Conservation (phyloP, 2,888 invertebrate genomes). For the Tinea pellionella region DNA sequence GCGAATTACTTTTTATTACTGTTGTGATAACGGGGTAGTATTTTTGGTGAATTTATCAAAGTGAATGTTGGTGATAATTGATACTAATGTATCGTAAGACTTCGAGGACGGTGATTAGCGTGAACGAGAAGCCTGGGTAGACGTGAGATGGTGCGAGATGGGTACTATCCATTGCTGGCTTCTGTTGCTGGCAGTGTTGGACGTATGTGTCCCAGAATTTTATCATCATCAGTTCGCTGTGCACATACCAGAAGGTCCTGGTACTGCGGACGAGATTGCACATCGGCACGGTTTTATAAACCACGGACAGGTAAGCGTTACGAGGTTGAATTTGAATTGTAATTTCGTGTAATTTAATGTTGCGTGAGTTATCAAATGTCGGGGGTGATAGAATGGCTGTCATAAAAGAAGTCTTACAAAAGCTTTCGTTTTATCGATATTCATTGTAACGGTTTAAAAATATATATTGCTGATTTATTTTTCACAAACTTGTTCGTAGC, state of each 20-base stretch:
- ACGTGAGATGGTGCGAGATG: conserved; percentile 59
- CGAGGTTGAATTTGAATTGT: background rate
- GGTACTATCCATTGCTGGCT: conserved; percentile 39
- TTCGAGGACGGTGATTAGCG: background rate
- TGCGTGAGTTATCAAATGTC: conserved; percentile 1
- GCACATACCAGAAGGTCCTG: conserved; percentile 43
- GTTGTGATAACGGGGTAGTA: background rate
- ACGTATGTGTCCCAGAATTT: conserved; percentile 49
- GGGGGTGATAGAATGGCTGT: background rate
- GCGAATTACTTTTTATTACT: background rate
- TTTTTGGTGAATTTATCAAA: conserved; percentile 1
- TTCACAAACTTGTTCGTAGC: no score
- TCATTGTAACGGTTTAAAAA: background rate
- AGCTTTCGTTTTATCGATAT: background rate
- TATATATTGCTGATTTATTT: background rate
- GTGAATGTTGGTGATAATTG: background rate
- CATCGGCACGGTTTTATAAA: conserved; percentile 58
- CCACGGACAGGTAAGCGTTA: conserved; percentile 54
- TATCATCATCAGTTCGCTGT: conserved; percentile 60
- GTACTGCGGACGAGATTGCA: conserved; percentile 47
- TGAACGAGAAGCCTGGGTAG: conserved; percentile 1
- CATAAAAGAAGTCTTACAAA: background rate
- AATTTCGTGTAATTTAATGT: background rate
- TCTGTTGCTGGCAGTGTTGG: conserved; percentile 53
- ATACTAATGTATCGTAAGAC: background rate